A percentile compares a stretch with the other conserved stretches of the same genome.
Conservation (phyloP, 1,140 invertebrate species). For the Ostrea edulis region DNA sequence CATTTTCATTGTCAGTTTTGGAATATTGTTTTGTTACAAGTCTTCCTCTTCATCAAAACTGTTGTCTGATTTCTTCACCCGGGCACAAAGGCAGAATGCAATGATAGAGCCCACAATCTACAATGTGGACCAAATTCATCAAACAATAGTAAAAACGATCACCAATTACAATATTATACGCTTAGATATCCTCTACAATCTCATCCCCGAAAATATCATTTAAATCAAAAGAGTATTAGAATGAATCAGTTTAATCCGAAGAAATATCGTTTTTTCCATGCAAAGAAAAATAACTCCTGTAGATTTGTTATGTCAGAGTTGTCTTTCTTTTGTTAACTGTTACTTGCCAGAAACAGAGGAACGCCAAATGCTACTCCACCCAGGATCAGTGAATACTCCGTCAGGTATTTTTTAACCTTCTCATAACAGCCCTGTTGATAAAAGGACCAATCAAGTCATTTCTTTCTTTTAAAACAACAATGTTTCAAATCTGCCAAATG, state of each 20-base stretch:
- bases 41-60: constrained; percentile 65
- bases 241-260: too few species aligned
- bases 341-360: constrained; percentile 73
- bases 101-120: constrained; percentile 73
- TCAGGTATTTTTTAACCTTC: constrained; percentile 67
- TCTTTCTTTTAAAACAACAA: background rate
- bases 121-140: constrained; percentile 53
- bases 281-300: too few species aligned
- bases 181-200: too few species aligned
- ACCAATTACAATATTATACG: too few species aligned
- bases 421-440: constrained; percentile 74
- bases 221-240: too few species aligned
- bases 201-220: too few species aligned
- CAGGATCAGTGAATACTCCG: constrained; percentile 68
- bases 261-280: too few species aligned
- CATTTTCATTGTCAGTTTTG: background rate
- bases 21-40: background rate
- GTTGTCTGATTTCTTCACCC: constrained; percentile 64
- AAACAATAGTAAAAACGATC: too few species aligned
- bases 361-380: constrained; percentile 71
- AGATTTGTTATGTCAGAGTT: background rate
- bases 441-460: background rate
- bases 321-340: background rate
- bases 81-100: constrained; percentile 72
- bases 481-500: too few species aligned